Evolutionary conservation across 2,797 vertebrate species (phyloP).

Genomic region (Micropoecilia bifurca): DNA sequence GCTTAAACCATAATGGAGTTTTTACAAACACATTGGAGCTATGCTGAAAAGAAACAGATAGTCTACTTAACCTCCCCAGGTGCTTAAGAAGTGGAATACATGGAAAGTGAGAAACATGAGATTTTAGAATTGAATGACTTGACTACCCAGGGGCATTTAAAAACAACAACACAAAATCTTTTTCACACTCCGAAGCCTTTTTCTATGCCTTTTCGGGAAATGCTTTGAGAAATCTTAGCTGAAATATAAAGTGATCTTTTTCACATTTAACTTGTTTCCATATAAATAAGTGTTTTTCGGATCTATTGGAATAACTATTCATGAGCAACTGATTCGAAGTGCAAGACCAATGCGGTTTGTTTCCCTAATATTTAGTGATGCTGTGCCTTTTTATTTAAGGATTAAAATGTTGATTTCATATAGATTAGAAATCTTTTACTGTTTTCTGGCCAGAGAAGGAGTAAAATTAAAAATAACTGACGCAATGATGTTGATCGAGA

Average conservation of each 20-base stretch:
- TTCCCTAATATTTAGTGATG: not conserved
- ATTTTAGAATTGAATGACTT: conserved; percentile 36
- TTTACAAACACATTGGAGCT: conserved; percentile 21
- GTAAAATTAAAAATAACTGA: too few relatives aligned
- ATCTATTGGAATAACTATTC: conserved; percentile 14
- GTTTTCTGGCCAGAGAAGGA: not conserved
- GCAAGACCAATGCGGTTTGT: not conserved
- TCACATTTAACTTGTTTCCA: conserved; percentile 7
- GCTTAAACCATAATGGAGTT: conserved; percentile 29
- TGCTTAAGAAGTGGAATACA: conserved; percentile 32
- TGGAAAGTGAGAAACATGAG: conserved; percentile 39
- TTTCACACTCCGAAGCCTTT: conserved; percentile 10
- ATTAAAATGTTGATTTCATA: not conserved
- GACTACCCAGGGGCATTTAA: conserved; percentile 32
- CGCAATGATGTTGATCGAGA: not conserved
- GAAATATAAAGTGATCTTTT: conserved; percentile 1
- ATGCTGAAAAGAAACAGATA: conserved; percentile 22
- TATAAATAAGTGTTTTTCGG: conserved; percentile 17
- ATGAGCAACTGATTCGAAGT: not conserved
- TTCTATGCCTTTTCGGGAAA: conserved; percentile 14
- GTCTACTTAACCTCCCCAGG: conserved; percentile 7
- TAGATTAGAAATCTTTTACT: not conserved
- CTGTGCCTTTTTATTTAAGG: not conserved
- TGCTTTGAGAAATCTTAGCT: not conserved
- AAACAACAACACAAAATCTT: conserved; percentile 26